phyloP scores from a whole-genome alignment of 2,797 vertebrate genomes.

The Eleutherodactylus coqui region DNA sequence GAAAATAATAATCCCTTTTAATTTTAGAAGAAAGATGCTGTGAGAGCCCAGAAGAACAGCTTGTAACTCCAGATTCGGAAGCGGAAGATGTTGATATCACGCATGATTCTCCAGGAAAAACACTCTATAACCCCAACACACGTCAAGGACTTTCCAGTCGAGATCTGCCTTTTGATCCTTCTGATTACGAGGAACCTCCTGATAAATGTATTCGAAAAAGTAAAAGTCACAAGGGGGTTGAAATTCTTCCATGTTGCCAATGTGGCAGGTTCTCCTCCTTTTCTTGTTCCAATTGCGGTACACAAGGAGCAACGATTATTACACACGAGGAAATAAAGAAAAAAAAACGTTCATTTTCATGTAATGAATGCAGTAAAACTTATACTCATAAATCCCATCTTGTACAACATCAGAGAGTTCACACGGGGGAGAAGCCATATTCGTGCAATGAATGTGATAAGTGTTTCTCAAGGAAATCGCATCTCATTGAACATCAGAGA shows the following conservation, averaged over 20 bases:
- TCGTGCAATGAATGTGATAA: background rate
- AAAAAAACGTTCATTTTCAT: conserved; percentile 6
- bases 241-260: background rate
- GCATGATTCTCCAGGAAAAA: background rate
- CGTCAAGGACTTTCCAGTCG: background rate
- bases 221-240: conserved; percentile 1
- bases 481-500: conserved; percentile 15
- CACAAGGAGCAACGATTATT: background rate
- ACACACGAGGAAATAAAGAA: background rate
- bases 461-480: conserved; percentile 13
- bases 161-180: background rate
- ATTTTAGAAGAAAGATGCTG: conserved; percentile 3
- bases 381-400: conserved; percentile 19
- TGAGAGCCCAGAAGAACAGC: background rate
- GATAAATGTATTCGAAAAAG: background rate
- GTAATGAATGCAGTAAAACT: background rate
- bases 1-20: background rate
- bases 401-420: conserved; percentile 1
- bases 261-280: background rate
- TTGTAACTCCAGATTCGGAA: background rate
- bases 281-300: background rate
- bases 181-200: background rate
- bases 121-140: no score
- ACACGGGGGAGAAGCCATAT: conserved; percentile 35
- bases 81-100: background rate